Percentiles rank a stretch among this genome's conserved stretches.
These are phyloP conservation scores for Apis florea DNA, from an alignment of 1,140 invertebrate genomes.

Conservation along the genomic window DNA sequence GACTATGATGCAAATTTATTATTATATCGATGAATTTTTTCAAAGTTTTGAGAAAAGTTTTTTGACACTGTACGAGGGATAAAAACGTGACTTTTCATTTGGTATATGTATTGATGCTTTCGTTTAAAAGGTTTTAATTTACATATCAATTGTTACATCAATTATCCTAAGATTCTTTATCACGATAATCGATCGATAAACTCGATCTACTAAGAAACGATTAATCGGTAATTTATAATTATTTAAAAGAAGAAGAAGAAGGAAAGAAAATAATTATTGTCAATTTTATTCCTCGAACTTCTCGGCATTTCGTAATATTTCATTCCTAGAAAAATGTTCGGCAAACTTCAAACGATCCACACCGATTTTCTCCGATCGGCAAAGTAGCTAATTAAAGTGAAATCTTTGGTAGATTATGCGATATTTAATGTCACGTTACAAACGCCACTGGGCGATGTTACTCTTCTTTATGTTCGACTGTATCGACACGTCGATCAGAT, in stretches of 20 bases:
- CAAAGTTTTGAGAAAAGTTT: background rate
- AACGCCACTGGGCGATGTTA: slow-evolving; percentile 68
- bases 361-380: too few species aligned
- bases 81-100: background rate
- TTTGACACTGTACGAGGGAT: background rate
- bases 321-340: background rate
- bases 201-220: background rate
- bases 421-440: slow-evolving; percentile 33
- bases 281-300: background rate
- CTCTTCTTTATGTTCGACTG: slow-evolving; percentile 80
- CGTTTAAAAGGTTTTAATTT: slow-evolving; percentile 9
- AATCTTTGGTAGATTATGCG: background rate
- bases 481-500: slow-evolving; percentile 87
- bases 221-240: background rate
- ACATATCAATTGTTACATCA: slow-evolving; percentile 3
- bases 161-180: background rate
- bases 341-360: background rate
- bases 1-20: background rate
- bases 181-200: background rate
- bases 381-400: slow-evolving; percentile 23
- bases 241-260: background rate
- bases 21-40: background rate
- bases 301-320: background rate
- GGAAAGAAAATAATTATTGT: background rate
- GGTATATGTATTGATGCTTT: slow-evolving; percentile 9